Percentiles rank a stretch among this genome's conserved stretches.
phyloP scores from a whole-genome alignment of 1,140 invertebrate species.

The Drosophila erecta region DNA sequence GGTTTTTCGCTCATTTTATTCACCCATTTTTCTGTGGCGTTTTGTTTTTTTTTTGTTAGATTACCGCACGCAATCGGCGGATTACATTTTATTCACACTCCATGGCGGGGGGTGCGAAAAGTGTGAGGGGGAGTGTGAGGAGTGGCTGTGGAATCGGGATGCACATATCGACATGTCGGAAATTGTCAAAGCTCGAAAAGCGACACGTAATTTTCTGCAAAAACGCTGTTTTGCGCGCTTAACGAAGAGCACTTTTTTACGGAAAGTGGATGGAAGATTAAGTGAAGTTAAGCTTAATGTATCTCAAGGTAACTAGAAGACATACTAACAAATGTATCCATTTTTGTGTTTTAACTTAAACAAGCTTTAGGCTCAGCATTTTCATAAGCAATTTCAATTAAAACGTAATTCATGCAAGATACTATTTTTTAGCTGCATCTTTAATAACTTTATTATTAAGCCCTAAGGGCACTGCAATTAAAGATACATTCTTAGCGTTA shows the following conservation, averaged over 20 bases:
- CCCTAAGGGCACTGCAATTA: not conserved
- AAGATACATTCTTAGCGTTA: not conserved
- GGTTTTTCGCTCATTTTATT: constrained; percentile 22
- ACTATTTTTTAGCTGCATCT: not conserved
- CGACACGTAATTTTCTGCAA: constrained; percentile 60
- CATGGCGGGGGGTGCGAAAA: not conserved
- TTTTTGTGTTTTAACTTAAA: not conserved
- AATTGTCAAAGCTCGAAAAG: constrained; percentile 61
- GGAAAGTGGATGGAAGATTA: not conserved
- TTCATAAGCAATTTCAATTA: not conserved
- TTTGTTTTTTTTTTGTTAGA: constrained; percentile 28
- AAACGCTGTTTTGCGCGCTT: too few relatives aligned
- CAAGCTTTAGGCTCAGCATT: not conserved
- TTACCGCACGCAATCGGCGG: constrained; percentile 59
- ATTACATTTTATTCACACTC: constrained; percentile 72
- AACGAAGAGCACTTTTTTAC: not conserved
- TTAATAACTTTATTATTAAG: not conserved
- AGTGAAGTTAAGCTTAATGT: too few relatives aligned
- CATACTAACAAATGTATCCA: too few relatives aligned
- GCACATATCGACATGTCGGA: constrained; percentile 73
- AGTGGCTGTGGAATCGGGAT: constrained; percentile 10
- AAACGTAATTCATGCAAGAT: not conserved
- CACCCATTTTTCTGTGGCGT: constrained; percentile 15
- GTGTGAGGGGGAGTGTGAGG: not conserved
- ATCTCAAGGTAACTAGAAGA: not conserved